Base-by-base conservation (phyloP, 2,888 invertebrate species). In the Drosophila rubida region DNA sequence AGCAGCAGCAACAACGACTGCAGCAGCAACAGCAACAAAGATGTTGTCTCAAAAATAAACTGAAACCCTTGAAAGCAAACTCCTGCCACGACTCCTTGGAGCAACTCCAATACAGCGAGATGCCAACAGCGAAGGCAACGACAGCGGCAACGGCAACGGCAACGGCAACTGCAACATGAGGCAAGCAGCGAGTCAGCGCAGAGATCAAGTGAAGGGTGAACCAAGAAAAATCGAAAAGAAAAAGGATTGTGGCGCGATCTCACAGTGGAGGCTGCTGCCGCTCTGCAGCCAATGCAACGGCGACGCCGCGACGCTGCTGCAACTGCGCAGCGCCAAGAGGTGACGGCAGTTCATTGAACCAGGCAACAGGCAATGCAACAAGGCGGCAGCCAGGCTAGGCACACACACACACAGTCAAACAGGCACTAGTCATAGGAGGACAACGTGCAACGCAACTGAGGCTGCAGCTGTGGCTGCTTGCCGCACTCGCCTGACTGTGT, bases 331-430 rank as follows among this genome's bases (percentile, higher is more conserved):
- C 82, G 66, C 42, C 73, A 68, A 78, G 85, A 85, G 85, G 87
- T 85, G 85, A 85, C 85, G 69, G 49, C 69, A 85, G 85, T 87
- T 87, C 85, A 82, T 85, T 85, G 85, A 85, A 87, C 85, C 78
- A 78, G 67, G 50, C 73, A 63, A 65, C 67, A 63, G 69, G 57
- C 75, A 68, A 57, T 68, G 69, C 69, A 68, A 27, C 23, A 9
- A 51, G 62, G 44, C 57, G 62, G 44, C 57, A 57, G 57, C 30
- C 46, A 48, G 46, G 61, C 61, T 61, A 67, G 62, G 45, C 59
- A 62, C 50, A 61, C 46, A 49, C 54, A 55, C 55, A 57, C 63
- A 32, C 48, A 55, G 37, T 44, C 51, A 57, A 46, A 42, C 53
- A 61, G 59, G 44, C 69, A 62, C 46, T 60, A 57, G 58, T 44